Evolutionary conservation across 2,797 vertebrate genomes (phyloP).

Genomic region (Sebastes baramenuke): DNA sequence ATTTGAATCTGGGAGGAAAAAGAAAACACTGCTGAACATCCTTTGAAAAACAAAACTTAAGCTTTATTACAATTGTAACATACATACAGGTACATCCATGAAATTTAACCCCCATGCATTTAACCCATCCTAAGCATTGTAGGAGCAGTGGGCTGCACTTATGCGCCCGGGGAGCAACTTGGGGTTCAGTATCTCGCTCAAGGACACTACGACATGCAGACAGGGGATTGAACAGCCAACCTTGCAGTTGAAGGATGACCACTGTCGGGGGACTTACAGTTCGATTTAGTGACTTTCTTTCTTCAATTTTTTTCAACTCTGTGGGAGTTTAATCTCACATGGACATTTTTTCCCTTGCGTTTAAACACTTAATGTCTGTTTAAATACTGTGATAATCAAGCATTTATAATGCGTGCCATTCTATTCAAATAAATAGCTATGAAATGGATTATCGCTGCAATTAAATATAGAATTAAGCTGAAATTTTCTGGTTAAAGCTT

Average conservation of each 20-base stretch:
- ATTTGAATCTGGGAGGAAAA: slow-evolving; percentile 84
- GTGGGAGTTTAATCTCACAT: neutral
- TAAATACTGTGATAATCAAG: neutral
- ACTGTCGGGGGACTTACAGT: neutral
- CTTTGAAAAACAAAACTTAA: too few relatives aligned
- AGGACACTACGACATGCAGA: too few relatives aligned
- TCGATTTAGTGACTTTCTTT: neutral
- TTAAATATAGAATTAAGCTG: neutral
- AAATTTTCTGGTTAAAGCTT: neutral
- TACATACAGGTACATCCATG: too few relatives aligned
- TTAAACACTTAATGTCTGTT: neutral
- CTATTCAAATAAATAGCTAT: neutral
- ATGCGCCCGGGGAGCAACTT: too few relatives aligned
- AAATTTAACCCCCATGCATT: too few relatives aligned
- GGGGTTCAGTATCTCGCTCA: too few relatives aligned
- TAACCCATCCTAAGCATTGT: too few relatives aligned
- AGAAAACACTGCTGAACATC: neutral
- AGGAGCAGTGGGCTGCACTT: too few relatives aligned
- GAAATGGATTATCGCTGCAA: neutral
- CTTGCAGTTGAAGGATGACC: too few relatives aligned
- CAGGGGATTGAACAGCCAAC: too few relatives aligned
- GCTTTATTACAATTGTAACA: too few relatives aligned
- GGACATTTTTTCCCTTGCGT: neutral
- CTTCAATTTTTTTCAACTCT: neutral
- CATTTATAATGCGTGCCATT: neutral